These are phyloP conservation scores for human (Homo sapiens) DNA, from an alignment of 2,113 vertebrate genomes.

Conservation along the genomic window GRCh38 chr13:72365501-72366000, in stretches of 20 bases:
- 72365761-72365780: neutral
- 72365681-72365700: neutral
- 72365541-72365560: slow-evolving; percentile 33
- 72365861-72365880: slow-evolving; percentile 56
- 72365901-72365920: slow-evolving; percentile 62
- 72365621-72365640: slow-evolving; percentile 19
- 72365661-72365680: neutral
- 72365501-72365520: slow-evolving; percentile 11
- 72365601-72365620: neutral
- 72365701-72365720: slow-evolving; percentile 39
- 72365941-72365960: slow-evolving; percentile 52
- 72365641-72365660: neutral
- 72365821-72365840: neutral
- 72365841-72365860: slow-evolving; percentile 55
- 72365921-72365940: slow-evolving; percentile 43
- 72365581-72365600: neutral
- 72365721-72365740: slow-evolving; percentile 31
- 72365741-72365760: slow-evolving; percentile 11
- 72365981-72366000: slow-evolving; percentile 54
- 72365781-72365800: slow-evolving; percentile 11
- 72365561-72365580: slow-evolving; percentile 20
- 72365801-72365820: neutral
- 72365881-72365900: slow-evolving; percentile 52
- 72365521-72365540: slow-evolving; percentile 6
- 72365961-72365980: slow-evolving; percentile 48